Evolutionary conservation across 2,888 invertebrate genomes (phyloP).

Genomic region (Pharmacophagus antenor): DNA sequence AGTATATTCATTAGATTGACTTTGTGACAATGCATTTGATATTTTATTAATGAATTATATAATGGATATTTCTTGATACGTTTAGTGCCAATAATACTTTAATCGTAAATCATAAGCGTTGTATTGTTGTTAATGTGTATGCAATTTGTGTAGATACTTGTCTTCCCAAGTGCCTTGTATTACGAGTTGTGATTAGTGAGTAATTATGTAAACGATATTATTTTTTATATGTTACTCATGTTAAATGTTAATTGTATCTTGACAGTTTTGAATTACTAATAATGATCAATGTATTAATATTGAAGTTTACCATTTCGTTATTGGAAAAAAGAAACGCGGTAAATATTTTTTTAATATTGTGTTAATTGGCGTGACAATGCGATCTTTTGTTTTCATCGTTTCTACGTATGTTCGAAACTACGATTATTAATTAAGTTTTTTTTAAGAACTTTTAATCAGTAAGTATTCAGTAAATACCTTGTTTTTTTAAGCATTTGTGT

Average conservation of each 20-base stretch:
- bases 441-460: no score
- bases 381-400: background rate
- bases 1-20: no score
- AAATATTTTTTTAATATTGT: background rate
- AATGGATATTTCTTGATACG: no score
- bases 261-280: background rate
- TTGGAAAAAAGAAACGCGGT: background rate
- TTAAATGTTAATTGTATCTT: background rate
- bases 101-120: no score
- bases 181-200: conserved; percentile 24
- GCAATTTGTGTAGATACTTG: background rate
- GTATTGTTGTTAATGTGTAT: no score
- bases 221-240: background rate
- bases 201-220: conserved; percentile 21
- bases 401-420: background rate
- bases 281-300: background rate
- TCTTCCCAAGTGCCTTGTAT: conserved; percentile 31
- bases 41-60: no score
- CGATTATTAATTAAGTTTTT: no score
- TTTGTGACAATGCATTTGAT: no score
- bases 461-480: no score
- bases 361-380: background rate
- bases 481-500: background rate
- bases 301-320: background rate
- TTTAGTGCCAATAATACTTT: no score